Percentiles rank a stretch among this genome's conserved stretches.
These are phyloP conservation scores for Dasypogon diadema DNA, from an alignment of 2,888 invertebrate species.

Conservation along the genomic window DNA sequence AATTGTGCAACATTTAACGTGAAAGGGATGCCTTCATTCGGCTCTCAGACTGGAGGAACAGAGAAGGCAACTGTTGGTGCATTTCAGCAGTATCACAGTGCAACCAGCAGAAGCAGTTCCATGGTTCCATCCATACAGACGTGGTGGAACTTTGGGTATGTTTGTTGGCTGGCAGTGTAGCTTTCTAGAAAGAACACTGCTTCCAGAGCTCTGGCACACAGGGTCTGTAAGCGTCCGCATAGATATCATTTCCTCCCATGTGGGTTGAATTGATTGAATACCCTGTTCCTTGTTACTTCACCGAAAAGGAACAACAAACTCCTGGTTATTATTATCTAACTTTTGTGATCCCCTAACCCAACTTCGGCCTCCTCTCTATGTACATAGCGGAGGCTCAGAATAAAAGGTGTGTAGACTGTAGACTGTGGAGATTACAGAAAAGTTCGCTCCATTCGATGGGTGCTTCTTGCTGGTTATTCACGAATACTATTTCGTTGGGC, in stretches of 20 bases:
- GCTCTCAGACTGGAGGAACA: neutral
- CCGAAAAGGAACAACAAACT: neutral
- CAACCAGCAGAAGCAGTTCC: constrained; percentile 11
- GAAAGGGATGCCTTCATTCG: neutral
- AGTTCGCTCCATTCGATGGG: too few species aligned
- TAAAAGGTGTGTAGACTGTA: too few species aligned
- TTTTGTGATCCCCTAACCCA: neutral
- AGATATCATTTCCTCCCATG: neutral
- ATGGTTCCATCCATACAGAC: constrained; percentile 23
- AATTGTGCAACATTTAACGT: constrained; percentile 15
- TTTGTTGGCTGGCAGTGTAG: neutral
- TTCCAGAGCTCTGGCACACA: neutral
- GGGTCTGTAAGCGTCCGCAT: neutral
- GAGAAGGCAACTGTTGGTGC: neutral
- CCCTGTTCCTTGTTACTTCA: constrained; percentile 30
- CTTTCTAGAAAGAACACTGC: constrained; percentile 42
- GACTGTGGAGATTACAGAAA: too few species aligned
- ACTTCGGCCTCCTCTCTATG: neutral
- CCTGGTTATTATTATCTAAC: constrained; percentile 22
- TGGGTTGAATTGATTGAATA: neutral
- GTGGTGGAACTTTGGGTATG: neutral
- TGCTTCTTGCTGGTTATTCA: constrained; percentile 4
- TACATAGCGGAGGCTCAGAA: too few species aligned
- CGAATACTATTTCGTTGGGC: neutral
- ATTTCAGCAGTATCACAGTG: constrained; percentile 2